phyloP scores from a whole-genome alignment of 2,113 vertebrate species.

The Fukomys damarensis region DNA sequence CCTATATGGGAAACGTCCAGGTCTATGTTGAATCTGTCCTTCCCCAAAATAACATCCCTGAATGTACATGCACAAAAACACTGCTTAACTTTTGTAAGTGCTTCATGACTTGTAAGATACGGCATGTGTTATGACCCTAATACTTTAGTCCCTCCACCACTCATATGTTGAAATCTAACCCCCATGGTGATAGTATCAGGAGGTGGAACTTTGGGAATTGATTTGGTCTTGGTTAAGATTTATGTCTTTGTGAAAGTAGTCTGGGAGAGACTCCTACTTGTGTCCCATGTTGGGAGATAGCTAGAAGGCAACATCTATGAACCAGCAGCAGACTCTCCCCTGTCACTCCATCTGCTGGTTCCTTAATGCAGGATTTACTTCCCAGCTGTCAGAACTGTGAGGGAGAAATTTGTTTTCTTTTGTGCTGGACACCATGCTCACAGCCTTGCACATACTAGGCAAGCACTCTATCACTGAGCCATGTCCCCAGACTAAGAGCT shows the following conservation, averaged over 20 bases:
- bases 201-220: not conserved
- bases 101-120: not conserved
- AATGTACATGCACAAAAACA: not conserved
- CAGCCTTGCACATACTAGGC: not conserved
- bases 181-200: not conserved
- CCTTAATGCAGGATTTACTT: not conserved
- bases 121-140: not conserved
- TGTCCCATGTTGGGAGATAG: not conserved
- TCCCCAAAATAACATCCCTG: not conserved
- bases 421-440: not conserved
- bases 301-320: not conserved
- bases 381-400: not conserved
- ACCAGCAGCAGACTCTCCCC: not conserved
- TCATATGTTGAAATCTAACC: not conserved
- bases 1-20: not conserved
- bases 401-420: not conserved
- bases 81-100: not conserved
- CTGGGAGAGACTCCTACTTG: not conserved
- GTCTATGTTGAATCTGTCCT: not conserved
- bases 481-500: not conserved
- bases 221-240: not conserved
- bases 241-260: not conserved
- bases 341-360: not conserved
- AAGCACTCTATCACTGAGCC: not conserved
- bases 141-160: not conserved